phyloP scores from a whole-genome alignment of 2,888 invertebrate genomes.

The Anticlea derivata region DNA sequence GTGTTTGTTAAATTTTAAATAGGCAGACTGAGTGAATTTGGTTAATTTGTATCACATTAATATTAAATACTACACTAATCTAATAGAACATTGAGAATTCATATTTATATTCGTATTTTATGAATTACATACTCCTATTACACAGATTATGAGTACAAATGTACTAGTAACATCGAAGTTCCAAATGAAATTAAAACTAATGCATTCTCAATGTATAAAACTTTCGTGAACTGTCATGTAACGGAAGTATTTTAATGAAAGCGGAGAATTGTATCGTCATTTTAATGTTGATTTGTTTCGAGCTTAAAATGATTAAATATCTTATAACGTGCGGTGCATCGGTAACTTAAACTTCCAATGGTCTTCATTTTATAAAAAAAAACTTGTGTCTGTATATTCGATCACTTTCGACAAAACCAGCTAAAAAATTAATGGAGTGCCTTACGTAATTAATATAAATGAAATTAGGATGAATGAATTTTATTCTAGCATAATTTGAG shows the following conservation, averaged over 20 bases:
- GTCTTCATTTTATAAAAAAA: constrained; percentile 73
- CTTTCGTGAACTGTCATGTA: no score
- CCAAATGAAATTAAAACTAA: background rate
- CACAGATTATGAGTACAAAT: background rate
- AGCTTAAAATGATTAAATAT: constrained; percentile 50
- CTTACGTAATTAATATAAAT: constrained; percentile 83
- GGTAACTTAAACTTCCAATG: constrained; percentile 69
- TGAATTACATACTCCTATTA: no score
- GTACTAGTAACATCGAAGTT: background rate
- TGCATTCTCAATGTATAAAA: background rate
- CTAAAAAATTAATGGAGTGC: constrained; percentile 83
- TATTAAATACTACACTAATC: background rate
- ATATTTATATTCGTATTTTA: no score
- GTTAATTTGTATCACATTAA: background rate
- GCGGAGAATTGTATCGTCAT: constrained; percentile 5
- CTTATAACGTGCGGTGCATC: constrained; percentile 59
- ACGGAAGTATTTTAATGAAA: background rate
- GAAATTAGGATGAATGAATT: constrained; percentile 81
- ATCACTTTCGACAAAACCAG: constrained; percentile 76
- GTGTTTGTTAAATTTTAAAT: constrained; percentile 24
- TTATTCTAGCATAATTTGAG: constrained; percentile 83
- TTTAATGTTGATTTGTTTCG: constrained; percentile 40
- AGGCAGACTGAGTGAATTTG: background rate
- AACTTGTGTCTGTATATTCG: constrained; percentile 65
- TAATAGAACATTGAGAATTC: background rate